Base-by-base conservation (phyloP, 2,797 vertebrate genomes). In the Sciaenops ocellatus region DNA sequence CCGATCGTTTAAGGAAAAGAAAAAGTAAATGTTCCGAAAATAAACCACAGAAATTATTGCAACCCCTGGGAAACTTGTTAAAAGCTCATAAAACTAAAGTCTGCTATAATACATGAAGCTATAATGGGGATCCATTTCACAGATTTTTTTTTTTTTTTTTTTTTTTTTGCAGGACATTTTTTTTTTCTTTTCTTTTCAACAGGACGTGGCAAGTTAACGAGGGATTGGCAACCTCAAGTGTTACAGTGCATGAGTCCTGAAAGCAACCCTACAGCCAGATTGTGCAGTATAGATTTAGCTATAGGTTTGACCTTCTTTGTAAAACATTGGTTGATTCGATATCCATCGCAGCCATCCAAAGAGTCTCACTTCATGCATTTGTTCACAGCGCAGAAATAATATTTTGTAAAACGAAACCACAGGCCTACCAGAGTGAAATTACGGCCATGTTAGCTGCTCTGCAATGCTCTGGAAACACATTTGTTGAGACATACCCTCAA, bases 81-180 rank as follows among this genome's bases (percentile, higher is more conserved):
- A 96, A 96, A 95, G 91, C 95, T 95, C 93, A 93, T 96, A 96
- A 96, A 96, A 94, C 72, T 93, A 93, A 95, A 84, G 90, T 94
- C 93, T 94, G 92, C 92, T 93, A 93, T 84, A 90, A 95, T 90
- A 92, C 92, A 90, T 85, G 92, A 88, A 92, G 92, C 88, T 89
- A 89, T 91, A 93, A 95, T 91, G 92, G 93, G 93, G 92, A 95
- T 95, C 89, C 89, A 92, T 94, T 96, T 95, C 86, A 75, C 82
- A 78, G 85, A 80, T 82, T 93, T 93, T 51, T 72, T 64, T 64
- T 72, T 68, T 67, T 68, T 51, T 20, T 89, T 50, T 38, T 38
- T 64, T 66, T 68, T 63, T 63, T 72, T 64, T 66, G 63, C 24
- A 47, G 22, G 56, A 22, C 6, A 20, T 55, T 57, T 73, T 69